Evolutionary conservation across 2,113 vertebrate species (phyloP).

Genomic region (Mastomys coucha): DNA sequence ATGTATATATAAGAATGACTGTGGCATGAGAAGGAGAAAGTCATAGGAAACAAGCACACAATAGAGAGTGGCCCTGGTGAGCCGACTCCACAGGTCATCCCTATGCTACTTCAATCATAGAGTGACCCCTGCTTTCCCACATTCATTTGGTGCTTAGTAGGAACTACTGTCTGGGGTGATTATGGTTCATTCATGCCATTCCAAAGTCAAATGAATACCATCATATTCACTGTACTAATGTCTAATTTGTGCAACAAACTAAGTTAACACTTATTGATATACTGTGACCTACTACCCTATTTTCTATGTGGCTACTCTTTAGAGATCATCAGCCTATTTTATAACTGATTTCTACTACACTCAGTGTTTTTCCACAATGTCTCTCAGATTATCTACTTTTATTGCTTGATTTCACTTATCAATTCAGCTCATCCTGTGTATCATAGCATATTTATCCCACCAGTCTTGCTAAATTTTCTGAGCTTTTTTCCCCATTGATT

Average conservation of each 20-base stretch:
- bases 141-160: background rate
- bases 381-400: background rate
- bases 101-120: background rate
- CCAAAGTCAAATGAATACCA: background rate
- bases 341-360: background rate
- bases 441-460: background rate
- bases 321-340: background rate
- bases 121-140: too few species aligned
- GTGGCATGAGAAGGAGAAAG: background rate
- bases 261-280: too few species aligned
- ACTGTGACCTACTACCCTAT: background rate
- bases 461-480: background rate
- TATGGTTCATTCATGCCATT: background rate
- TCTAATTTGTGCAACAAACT: background rate
- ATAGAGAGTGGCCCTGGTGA: too few species aligned
- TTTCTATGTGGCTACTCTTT: background rate
- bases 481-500: background rate
- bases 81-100: background rate
- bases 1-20: too few species aligned
- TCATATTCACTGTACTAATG: background rate
- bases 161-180: background rate
- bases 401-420: background rate
- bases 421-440: background rate
- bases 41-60: background rate
- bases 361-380: background rate